A percentile compares a stretch with the other conserved stretches of the same genome.
Evolutionary conservation across 2,113 vertebrate genomes (phyloP).

Genomic region (Micromys minutus): DNA sequence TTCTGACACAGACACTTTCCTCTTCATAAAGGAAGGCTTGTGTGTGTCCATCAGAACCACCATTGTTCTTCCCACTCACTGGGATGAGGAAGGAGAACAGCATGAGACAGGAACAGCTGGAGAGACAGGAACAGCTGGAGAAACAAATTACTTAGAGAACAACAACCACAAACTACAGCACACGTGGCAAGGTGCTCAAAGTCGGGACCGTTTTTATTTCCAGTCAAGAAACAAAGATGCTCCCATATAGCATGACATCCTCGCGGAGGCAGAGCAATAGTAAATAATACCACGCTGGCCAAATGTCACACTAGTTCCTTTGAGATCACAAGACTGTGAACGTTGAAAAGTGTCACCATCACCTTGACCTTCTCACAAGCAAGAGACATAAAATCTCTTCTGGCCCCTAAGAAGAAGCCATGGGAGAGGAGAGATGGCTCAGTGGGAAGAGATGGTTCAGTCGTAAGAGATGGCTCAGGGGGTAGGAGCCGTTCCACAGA

Average conservation of each 20-base stretch:
- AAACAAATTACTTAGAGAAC: neutral
- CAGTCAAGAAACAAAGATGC: constrained; percentile 4
- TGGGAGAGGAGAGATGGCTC: neutral
- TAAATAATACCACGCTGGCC: constrained; percentile 70
- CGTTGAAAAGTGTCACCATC: constrained; percentile 73
- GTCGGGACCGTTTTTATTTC: constrained; percentile 28
- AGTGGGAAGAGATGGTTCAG: neutral
- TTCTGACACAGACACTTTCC: constrained; percentile 27
- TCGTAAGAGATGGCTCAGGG: neutral
- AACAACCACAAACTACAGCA: neutral
- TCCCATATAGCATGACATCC: constrained; percentile 14
- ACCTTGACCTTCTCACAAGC: constrained; percentile 45
- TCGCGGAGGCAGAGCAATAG: constrained; percentile 67
- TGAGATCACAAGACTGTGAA: neutral
- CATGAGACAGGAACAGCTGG: neutral
- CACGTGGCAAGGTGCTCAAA: neutral
- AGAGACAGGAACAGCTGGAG: neutral
- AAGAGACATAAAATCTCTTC: constrained; percentile 62
- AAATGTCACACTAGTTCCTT: neutral
- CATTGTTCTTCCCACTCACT: neutral
- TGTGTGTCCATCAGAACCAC: constrained; percentile 28
- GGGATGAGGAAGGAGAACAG: neutral
- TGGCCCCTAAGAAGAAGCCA: constrained; percentile 25
- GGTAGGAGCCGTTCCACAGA: neutral
- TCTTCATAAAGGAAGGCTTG: constrained; percentile 8